A percentile compares a stretch with the other conserved stretches of the same genome.
phyloP scores from a whole-genome alignment of 2,797 vertebrate species.

The Dendrocincla tyrannina region DNA sequence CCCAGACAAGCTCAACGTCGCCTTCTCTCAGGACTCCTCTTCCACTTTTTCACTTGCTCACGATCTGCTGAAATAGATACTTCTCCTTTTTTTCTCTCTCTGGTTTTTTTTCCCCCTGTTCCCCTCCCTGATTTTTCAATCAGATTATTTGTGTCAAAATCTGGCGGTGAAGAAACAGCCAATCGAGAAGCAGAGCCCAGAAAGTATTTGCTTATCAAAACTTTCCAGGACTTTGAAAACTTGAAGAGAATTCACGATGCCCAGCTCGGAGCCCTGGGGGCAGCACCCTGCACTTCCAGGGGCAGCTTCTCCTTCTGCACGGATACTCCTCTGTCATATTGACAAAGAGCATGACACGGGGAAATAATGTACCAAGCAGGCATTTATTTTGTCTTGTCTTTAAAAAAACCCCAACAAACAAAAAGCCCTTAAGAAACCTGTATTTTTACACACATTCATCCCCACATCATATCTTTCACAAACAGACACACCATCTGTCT shows the following conservation, averaged over 20 bases:
- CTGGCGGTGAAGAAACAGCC: conserved; percentile 77
- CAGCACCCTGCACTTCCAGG: conserved; percentile 20
- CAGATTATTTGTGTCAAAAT: conserved; percentile 88
- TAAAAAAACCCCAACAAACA: not conserved
- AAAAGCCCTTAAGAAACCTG: conserved; percentile 1
- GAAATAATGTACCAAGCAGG: not conserved
- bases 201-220: conserved; percentile 84
- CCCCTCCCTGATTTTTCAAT: conserved; percentile 87
- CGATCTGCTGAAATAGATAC: conserved; percentile 69
- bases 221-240: conserved; percentile 69
- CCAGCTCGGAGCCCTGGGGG: conserved; percentile 4
- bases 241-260: conserved; percentile 55
- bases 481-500: conserved; percentile 61
- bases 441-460: conserved; percentile 31
- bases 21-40: not conserved
- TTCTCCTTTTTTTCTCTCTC: conserved; percentile 71
- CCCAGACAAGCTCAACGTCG: not conserved
- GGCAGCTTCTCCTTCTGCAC: conserved; percentile 22
- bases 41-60: conserved; percentile 42
- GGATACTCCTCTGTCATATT: conserved; percentile 7
- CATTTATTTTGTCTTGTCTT: not conserved
- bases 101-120: conserved; percentile 60
- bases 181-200: conserved; percentile 65
- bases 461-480: conserved; percentile 9
- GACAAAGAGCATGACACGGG: conserved; percentile 1